A percentile compares a stretch with the other conserved stretches of the same genome.
Conservation (phyloP, 1,140 invertebrate species). For the Pogonus chalceus region DNA sequence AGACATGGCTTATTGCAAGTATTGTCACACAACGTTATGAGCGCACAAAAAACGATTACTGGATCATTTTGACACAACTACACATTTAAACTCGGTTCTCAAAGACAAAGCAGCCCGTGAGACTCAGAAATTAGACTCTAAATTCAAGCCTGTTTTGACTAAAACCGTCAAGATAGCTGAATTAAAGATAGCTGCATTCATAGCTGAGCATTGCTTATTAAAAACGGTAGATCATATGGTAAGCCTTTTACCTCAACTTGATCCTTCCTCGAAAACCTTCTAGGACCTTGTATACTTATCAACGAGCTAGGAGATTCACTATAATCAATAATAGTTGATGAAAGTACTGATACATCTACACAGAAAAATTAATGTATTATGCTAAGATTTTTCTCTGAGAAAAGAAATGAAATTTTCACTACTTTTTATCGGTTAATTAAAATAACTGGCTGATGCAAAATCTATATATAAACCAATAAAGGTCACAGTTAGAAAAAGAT, state of each 20-base stretch:
- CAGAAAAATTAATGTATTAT: constrained; percentile 27
- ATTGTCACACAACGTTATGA: too few species aligned
- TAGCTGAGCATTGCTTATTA: constrained; percentile 31
- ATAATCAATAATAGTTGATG: constrained; percentile 29
- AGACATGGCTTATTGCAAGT: too few species aligned
- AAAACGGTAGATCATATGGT: constrained; percentile 28
- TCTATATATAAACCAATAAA: constrained; percentile 8
- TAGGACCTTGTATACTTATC: constrained; percentile 25
- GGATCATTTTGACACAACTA: too few species aligned
- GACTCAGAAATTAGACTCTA: too few species aligned
- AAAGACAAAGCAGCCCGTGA: too few species aligned
- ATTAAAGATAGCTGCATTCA: constrained; percentile 31
- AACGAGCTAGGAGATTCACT: constrained; percentile 24
- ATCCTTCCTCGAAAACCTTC: constrained; percentile 23
- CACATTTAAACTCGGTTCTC: too few species aligned
- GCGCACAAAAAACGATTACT: too few species aligned
- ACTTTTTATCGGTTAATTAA: constrained; percentile 25
- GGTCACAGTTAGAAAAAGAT: not conserved
- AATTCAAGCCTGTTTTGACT: too few species aligned
- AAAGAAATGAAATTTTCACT: constrained; percentile 19
- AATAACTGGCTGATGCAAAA: constrained; percentile 16
- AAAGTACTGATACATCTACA: constrained; percentile 27
- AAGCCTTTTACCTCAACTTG: constrained; percentile 20
- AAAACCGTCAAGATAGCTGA: constrained; percentile 26
- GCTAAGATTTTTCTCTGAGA: constrained; percentile 18